phyloP scores from a whole-genome alignment of 2,113 vertebrate genomes.

The Sylvia atricapilla region DNA sequence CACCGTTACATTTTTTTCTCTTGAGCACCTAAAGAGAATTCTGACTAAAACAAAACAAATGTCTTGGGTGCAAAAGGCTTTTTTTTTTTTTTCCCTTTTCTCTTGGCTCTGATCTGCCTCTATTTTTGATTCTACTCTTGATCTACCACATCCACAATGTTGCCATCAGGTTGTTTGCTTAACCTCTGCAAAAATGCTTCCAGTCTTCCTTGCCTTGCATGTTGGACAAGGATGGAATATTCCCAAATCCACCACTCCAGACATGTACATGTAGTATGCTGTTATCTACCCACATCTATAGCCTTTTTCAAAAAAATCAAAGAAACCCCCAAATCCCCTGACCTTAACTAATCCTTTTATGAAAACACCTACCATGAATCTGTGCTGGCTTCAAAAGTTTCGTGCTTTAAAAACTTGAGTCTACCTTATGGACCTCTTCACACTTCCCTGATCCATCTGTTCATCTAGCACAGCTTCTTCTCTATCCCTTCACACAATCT shows the following conservation, averaged over 20 bases:
- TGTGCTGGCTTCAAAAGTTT: slow-evolving; percentile 38
- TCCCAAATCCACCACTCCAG: not conserved
- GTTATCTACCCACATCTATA: not conserved
- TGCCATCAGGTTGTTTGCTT: not conserved
- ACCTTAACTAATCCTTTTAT: not conserved
- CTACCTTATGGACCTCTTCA: slow-evolving; percentile 61
- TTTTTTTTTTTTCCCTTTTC: not conserved
- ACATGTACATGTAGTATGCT: fast-evolving
- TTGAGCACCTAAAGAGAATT: not conserved
- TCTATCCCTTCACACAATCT: slow-evolving; percentile 46
- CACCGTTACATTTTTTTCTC: not conserved
- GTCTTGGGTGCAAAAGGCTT: not conserved
- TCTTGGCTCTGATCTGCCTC: not conserved
- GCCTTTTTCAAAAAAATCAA: not conserved
- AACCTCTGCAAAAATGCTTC: not conserved
- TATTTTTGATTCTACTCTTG: not conserved
- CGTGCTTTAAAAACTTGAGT: slow-evolving; percentile 32
- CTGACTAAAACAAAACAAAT: not conserved
- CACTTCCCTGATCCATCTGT: slow-evolving; percentile 56
- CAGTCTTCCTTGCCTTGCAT: not conserved
- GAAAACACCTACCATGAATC: slow-evolving; percentile 9
- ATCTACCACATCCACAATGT: not conserved
- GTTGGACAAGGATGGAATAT: not conserved
- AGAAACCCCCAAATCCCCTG: not conserved
- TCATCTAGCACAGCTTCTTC: slow-evolving; percentile 56